phyloP scores from a whole-genome alignment of 2,113 vertebrate genomes.

The Labrus mixtus region DNA sequence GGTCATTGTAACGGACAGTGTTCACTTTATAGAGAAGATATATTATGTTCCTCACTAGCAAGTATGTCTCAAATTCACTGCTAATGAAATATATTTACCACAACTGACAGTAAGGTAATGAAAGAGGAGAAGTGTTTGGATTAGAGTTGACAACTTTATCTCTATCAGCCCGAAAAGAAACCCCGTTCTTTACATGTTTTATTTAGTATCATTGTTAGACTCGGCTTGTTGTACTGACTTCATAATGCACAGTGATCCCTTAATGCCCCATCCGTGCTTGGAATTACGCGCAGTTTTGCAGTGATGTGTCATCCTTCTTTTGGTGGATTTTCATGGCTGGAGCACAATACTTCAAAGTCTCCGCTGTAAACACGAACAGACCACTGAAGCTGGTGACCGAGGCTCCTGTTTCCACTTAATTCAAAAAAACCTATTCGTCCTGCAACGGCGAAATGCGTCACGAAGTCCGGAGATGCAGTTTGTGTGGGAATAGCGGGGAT shows the following conservation, averaged over 20 bases:
- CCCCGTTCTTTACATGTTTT: too few species aligned
- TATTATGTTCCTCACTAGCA: too few species aligned
- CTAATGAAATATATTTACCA: background rate
- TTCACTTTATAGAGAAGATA: background rate
- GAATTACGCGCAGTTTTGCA: background rate
- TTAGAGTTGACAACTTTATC: slow-evolving; percentile 36
- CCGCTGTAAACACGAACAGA: background rate
- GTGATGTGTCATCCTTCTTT: background rate
- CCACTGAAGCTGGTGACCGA: background rate
- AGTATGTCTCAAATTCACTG: background rate
- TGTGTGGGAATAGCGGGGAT: background rate
- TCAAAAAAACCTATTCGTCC: background rate
- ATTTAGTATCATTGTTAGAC: background rate
- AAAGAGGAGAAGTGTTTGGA: background rate
- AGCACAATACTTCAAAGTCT: background rate
- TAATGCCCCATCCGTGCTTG: background rate
- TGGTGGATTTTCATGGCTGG: background rate
- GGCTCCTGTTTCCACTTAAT: background rate
- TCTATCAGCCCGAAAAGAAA: background rate
- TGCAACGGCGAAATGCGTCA: slow-evolving; percentile 56
- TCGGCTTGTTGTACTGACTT: background rate
- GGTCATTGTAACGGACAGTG: background rate
- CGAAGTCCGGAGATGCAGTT: slow-evolving; percentile 4
- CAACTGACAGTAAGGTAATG: background rate
- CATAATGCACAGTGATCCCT: background rate